Evolutionary conservation across 2,797 vertebrate species (phyloP).

Genomic region (Danio choprae): DNA sequence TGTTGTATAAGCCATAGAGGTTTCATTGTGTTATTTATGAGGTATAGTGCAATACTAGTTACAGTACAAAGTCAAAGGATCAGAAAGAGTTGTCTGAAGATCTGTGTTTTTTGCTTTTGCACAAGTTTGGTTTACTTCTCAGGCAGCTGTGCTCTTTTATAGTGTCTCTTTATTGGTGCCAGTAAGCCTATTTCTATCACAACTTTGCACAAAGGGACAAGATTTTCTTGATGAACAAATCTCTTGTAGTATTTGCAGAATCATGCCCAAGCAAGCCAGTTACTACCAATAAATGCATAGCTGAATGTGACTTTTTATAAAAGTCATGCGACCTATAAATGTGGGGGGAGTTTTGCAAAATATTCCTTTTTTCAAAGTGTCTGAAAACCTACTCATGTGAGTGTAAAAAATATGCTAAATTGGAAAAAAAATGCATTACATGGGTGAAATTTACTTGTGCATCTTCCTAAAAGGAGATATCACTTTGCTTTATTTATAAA

Average conservation of each 20-base stretch:
- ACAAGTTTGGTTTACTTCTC: neutral
- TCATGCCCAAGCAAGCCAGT: too few relatives aligned
- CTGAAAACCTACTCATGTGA: too few relatives aligned
- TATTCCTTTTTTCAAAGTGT: too few relatives aligned
- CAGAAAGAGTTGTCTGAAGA: neutral
- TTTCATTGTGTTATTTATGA: neutral
- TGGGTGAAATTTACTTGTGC: conserved; percentile 61
- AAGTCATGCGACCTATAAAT: too few relatives aligned
- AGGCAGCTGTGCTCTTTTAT: neutral
- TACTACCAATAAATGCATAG: too few relatives aligned
- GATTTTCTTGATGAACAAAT: too few relatives aligned
- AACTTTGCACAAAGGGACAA: too few relatives aligned
- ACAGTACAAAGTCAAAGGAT: neutral
- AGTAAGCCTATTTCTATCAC: neutral
- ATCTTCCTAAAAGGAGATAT: neutral
- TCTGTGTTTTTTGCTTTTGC: neutral
- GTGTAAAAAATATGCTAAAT: too few relatives aligned
- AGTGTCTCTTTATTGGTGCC: neutral
- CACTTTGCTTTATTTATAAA: conserved; percentile 46
- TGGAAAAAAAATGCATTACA: neutral
- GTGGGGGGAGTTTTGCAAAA: too few relatives aligned
- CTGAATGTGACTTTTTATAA: too few relatives aligned
- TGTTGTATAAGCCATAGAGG: neutral
- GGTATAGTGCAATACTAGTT: neutral
- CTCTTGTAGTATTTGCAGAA: too few relatives aligned